A percentile compares a stretch with the other conserved stretches of the same genome.
These are phyloP conservation scores for Ctenomys sociabilis DNA, from an alignment of 2,113 vertebrate genomes.

Conservation along the genomic window DNA sequence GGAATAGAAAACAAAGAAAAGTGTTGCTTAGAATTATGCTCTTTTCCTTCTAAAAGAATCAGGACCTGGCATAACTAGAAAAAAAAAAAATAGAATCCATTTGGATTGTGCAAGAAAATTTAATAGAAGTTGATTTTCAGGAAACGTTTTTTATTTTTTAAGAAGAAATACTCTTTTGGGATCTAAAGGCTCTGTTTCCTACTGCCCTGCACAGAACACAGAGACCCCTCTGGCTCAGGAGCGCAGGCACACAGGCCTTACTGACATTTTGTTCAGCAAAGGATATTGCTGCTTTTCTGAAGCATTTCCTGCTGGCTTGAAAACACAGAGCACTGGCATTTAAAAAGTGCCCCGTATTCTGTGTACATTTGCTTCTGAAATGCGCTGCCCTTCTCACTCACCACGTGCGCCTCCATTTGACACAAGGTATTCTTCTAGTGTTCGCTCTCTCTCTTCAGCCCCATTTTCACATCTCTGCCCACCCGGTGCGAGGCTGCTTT, in stretches of 20 bases:
- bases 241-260: neutral
- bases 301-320: conserved; percentile 54
- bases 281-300: conserved; percentile 41
- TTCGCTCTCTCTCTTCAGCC: neutral
- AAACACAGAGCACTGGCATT: conserved; percentile 28
- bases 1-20: conserved; percentile 3
- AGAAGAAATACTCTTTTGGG: conserved; percentile 44
- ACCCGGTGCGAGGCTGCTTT: neutral
- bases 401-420: neutral
- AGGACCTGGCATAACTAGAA: neutral
- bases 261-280: conserved; percentile 52
- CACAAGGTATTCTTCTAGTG: neutral
- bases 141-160: neutral
- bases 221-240: neutral
- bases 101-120: conserved; percentile 1
- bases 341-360: neutral
- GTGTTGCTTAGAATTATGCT: neutral
- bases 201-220: neutral
- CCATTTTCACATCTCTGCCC: conserved; percentile 20
- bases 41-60: conserved; percentile 47
- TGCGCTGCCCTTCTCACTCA: neutral
- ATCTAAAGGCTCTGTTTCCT: conserved; percentile 4
- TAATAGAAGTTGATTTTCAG: conserved; percentile 58
- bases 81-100: neutral
- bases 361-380: neutral